Evolutionary conservation across 2,113 vertebrate species (phyloP).

Genomic region (Mastomys natalensis): DNA sequence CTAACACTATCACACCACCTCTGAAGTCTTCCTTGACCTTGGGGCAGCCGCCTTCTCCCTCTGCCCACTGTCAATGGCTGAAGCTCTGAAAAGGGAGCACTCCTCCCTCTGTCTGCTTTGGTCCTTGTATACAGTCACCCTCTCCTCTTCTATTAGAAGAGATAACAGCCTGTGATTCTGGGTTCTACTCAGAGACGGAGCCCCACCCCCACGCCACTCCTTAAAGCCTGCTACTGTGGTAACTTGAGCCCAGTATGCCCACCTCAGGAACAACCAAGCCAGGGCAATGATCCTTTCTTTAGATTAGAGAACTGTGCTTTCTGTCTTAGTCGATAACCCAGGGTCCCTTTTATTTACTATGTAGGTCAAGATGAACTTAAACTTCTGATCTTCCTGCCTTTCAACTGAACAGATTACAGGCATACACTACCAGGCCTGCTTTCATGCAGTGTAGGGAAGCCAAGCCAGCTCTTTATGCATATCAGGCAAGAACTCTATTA

Average conservation of each 20-base stretch:
- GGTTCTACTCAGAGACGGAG: neutral
- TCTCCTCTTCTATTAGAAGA: neutral
- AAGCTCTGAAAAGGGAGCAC: too few relatives aligned
- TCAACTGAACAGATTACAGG: neutral
- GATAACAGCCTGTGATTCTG: neutral
- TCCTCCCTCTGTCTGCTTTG: neutral
- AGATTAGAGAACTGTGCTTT: neutral
- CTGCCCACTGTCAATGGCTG: neutral
- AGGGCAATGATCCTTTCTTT: neutral
- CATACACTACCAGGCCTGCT: too few relatives aligned
- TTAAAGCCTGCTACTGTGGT: neutral
- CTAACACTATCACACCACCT: neutral
- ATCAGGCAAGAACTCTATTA: neutral
- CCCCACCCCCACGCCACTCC: too few relatives aligned
- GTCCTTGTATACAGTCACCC: neutral
- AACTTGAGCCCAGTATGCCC: neutral
- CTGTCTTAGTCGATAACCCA: neutral
- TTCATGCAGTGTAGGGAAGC: neutral
- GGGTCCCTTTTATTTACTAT: neutral
- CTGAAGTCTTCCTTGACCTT: neutral
- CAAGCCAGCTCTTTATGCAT: neutral
- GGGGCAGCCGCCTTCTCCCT: neutral
- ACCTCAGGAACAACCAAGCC: neutral
- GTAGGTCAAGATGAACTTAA: neutral
- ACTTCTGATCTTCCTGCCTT: neutral